Evolutionary conservation across 1,140 invertebrate genomes (phyloP), one percentile per base, ranked within the genome.

Genomic region (Manduca sexta): DNA sequence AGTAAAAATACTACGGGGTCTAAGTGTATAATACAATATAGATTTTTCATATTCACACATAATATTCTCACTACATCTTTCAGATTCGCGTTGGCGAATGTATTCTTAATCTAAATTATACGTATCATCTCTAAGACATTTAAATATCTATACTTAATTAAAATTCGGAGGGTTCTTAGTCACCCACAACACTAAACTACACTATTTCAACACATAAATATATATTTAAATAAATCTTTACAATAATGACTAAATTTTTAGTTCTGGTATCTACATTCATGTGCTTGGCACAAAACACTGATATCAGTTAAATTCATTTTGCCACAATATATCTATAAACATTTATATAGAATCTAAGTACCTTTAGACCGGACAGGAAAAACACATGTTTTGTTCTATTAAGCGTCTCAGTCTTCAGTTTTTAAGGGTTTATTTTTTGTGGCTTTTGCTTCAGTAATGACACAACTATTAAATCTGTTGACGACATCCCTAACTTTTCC

Each of bases 401-500:
- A 10, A 38, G 16, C 38, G 10, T 13, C 52, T 77, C 60, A 79
- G 60, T 74, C 69, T 74, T 69, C 56, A 60, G 48, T 64, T 60
- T 68, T 76, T 39, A 63, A 41, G 21, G 49, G 35, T 66, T 79
- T 80, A 45, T 52, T 48, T 64, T 63, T 64, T 15, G 46, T 45
- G 17, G 29, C 33, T 37, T 75, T 62, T 1, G 33, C 40, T 42
- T 66, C 65, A 2, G 50, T 65, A 17, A 60, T 62, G 4, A 81
- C 68, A 14, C 69, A 73, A 29, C 56, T 84, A 45, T 87, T 87
- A 41, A 87, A 76, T 64, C 76, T 76, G 30, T 86, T 83, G 0
- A 87, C 83, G 4, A 86, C 84, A 51, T 86, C 86, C 48, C 84
- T 67, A 7, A 87, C 86, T 57, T 85, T 86, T 2, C 84, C 84